Conservation (phyloP, 1,140 invertebrate genomes). For the Papilio xuthus region DNA sequence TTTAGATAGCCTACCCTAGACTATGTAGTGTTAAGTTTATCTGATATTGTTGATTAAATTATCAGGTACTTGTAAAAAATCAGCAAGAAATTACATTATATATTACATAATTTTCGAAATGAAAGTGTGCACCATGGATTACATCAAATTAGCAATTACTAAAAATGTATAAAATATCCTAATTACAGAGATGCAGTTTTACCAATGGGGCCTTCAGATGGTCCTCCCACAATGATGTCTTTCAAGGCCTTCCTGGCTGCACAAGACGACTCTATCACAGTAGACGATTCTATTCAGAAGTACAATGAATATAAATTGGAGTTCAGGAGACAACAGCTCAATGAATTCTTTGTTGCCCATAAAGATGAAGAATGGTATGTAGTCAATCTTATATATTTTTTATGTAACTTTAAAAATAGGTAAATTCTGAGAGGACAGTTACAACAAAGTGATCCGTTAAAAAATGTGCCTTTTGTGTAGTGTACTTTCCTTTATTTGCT, state of each 20-base stretch:
- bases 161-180: constrained; percentile 29
- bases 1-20: background rate
- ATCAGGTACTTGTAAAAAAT: too few relatives aligned
- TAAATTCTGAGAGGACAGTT: background rate
- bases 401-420: constrained; percentile 3
- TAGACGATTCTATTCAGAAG: constrained; percentile 97
- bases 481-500: constrained; percentile 58
- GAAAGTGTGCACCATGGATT: too few relatives aligned
- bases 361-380: constrained; percentile 99
- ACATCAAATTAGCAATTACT: background rate
- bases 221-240: constrained; percentile 97
- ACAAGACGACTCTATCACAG: constrained; percentile 98
- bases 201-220: constrained; percentile 81
- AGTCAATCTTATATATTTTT: constrained; percentile 3
- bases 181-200: constrained; percentile 74
- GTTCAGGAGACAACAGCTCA: constrained; percentile 97
- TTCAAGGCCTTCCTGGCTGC: constrained; percentile 98
- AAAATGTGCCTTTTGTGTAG: constrained; percentile 21
- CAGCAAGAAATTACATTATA: too few relatives aligned
- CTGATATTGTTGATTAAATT: background rate
- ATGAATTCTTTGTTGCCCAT: constrained; percentile 98
- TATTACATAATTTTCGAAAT: too few relatives aligned
- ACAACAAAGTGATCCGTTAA: background rate
- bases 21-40: background rate
- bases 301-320: constrained; percentile 99